Evolutionary conservation across 2,888 invertebrate species (phyloP).

Genomic region (Chalcosyrphus nemorum): DNA sequence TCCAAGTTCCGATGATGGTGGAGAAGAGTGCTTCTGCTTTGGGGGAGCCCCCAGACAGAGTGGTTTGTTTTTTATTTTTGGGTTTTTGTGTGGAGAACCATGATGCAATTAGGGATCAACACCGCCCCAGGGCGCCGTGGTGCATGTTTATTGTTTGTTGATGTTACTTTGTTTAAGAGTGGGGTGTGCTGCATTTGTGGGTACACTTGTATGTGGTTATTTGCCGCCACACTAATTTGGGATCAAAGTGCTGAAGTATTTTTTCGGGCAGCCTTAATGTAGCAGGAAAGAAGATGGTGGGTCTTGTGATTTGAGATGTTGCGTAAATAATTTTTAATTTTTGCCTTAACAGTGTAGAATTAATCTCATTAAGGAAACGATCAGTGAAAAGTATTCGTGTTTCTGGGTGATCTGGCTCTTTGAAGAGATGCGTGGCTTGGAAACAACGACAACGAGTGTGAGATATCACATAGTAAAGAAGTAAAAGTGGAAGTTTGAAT

Average conservation of each 20-base stretch:
- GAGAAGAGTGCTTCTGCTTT: conserved; percentile 13
- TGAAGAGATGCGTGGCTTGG: not conserved
- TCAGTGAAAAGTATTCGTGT: not conserved
- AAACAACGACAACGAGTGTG: no score
- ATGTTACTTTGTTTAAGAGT: conserved; percentile 46
- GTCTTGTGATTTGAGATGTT: not conserved
- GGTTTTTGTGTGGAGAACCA: conserved; percentile 37
- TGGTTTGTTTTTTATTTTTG: not conserved
- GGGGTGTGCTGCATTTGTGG: conserved; percentile 12
- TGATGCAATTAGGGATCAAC: conserved; percentile 55
- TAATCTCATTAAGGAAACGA: not conserved
- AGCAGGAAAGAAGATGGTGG: not conserved
- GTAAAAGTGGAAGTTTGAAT: no score
- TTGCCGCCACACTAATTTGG: conserved; percentile 24
- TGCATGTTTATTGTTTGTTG: conserved; percentile 66
- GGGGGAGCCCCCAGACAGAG: conserved; percentile 3
- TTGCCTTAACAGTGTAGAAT: not conserved
- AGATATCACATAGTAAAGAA: no score
- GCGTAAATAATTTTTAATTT: conserved; percentile 17
- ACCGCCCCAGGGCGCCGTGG: conserved; percentile 57
- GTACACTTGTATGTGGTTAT: conserved; percentile 25
- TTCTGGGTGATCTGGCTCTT: not conserved
- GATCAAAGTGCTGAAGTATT: conserved; percentile 12
- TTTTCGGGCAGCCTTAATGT: not conserved
- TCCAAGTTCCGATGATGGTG: not conserved